Evolutionary conservation across 2,888 invertebrate species (phyloP).

Genomic region (Chrysomela aeneicollis): DNA sequence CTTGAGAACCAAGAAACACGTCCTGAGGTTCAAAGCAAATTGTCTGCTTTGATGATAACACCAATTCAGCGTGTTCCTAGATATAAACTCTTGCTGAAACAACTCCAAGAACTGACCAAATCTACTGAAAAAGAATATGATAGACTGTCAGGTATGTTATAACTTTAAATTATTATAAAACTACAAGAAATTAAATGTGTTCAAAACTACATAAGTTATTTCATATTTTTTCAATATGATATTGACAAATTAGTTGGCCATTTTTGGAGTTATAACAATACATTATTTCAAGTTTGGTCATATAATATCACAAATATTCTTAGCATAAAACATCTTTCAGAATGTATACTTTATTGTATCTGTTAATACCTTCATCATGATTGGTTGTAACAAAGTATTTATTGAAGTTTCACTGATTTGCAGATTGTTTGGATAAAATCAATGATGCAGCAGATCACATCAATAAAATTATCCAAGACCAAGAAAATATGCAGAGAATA

Average conservation of each 20-base stretch:
- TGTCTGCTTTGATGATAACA: constrained; percentile 76
- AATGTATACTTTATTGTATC: too few relatives aligned
- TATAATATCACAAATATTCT: too few relatives aligned
- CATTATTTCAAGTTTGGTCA: too few relatives aligned
- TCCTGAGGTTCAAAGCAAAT: constrained; percentile 74
- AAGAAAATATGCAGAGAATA: constrained; percentile 75
- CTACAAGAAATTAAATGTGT: too few relatives aligned
- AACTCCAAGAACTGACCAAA: constrained; percentile 63
- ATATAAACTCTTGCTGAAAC: constrained; percentile 75
- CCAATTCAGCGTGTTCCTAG: constrained; percentile 83
- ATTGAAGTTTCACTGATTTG: constrained; percentile 38
- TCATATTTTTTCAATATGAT: too few relatives aligned
- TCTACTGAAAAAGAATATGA: constrained; percentile 44
- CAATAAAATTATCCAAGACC: constrained; percentile 75
- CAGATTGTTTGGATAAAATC: constrained; percentile 73
- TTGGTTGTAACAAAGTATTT: constrained; percentile 2
- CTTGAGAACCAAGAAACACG: constrained; percentile 71
- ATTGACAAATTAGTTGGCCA: too few relatives aligned
- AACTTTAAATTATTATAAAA: not conserved
- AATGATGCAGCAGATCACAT: constrained; percentile 75
- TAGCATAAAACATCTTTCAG: too few relatives aligned
- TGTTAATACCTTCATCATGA: not conserved
- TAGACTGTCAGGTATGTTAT: constrained; percentile 42
- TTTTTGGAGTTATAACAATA: too few relatives aligned
- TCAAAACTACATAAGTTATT: too few relatives aligned